Conservation (phyloP, 53 echinoderm and acorn worm genomes). For the Actinopyga echinites region DNA sequence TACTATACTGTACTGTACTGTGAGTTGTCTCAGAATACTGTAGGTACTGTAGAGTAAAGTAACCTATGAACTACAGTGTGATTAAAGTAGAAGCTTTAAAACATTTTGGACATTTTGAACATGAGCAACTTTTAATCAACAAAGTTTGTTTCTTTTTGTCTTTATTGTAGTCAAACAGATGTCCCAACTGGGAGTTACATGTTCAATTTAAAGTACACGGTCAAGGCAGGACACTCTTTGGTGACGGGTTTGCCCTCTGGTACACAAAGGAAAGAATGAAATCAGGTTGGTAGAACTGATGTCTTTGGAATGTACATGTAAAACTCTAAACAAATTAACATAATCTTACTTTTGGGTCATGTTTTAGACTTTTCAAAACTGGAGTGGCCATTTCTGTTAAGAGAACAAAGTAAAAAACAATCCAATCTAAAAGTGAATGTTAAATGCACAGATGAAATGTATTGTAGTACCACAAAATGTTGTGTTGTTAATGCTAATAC, state of each 20-base stretch:
- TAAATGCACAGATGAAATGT: too few relatives aligned
- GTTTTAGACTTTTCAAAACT: too few relatives aligned
- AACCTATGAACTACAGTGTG: too few relatives aligned
- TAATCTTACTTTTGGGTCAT: too few relatives aligned
- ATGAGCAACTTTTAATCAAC: not conserved
- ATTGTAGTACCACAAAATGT: too few relatives aligned
- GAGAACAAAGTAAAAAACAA: too few relatives aligned
- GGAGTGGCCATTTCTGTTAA: not conserved
- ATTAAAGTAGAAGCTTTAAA: not conserved
- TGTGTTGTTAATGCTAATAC: too few relatives aligned
- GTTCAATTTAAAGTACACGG: conserved; percentile 94
- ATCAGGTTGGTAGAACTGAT: conserved; percentile 57
- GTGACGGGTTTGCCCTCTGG: conserved; percentile 99
- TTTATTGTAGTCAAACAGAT: conserved; percentile 66
- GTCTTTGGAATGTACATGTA: not conserved
- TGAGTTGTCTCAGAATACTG: too few relatives aligned
- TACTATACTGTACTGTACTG: too few relatives aligned
- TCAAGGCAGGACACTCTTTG: conserved; percentile 84
- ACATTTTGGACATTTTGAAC: not conserved
- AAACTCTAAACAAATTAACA: too few relatives aligned
- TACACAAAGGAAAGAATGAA: conserved; percentile 96
- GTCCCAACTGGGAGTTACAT: conserved; percentile 93
- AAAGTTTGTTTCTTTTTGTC: not conserved
- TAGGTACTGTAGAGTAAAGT: too few relatives aligned
- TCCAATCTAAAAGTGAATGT: too few relatives aligned